Evolutionary conservation across 2,113 vertebrate genomes (phyloP).

Genomic region (Aplodontia rufa): DNA sequence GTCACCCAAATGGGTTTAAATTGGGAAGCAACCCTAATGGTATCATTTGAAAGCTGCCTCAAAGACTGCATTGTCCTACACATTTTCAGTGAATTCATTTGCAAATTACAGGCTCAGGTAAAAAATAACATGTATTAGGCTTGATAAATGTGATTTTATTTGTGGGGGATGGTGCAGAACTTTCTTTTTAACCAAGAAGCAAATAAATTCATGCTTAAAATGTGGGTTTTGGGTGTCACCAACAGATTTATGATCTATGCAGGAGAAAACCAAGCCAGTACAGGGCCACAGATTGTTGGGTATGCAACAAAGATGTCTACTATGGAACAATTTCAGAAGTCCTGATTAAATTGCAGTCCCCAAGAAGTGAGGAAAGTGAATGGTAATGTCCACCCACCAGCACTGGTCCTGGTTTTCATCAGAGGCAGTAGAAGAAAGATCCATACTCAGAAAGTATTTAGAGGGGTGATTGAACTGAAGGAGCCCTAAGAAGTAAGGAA

Average conservation of each 20-base stretch:
- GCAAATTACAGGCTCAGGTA: background rate
- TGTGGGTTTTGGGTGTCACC: background rate
- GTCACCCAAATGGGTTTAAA: background rate
- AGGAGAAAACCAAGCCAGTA: background rate
- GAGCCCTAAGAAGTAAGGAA: background rate
- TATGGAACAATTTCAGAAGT: background rate
- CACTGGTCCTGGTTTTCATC: background rate
- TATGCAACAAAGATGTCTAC: background rate
- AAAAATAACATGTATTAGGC: background rate
- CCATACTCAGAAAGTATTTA: background rate
- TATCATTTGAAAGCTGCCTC: background rate
- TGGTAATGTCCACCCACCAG: background rate
- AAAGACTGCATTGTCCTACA: background rate
- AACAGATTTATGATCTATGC: background rate
- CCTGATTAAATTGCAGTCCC: background rate
- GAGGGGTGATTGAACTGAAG: background rate
- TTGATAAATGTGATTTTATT: conserved; percentile 32
- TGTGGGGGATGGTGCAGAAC: background rate
- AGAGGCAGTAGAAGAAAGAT: background rate
- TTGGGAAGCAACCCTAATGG: background rate
- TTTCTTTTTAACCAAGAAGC: background rate
- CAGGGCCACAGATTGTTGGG: background rate
- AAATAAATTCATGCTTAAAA: background rate
- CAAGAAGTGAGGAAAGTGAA: background rate
- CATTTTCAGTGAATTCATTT: background rate